Evolutionary conservation across 2,888 invertebrate species (phyloP), one percentile per base, ranked within the genome.

Genomic region (Plemyria rubiginata): DNA sequence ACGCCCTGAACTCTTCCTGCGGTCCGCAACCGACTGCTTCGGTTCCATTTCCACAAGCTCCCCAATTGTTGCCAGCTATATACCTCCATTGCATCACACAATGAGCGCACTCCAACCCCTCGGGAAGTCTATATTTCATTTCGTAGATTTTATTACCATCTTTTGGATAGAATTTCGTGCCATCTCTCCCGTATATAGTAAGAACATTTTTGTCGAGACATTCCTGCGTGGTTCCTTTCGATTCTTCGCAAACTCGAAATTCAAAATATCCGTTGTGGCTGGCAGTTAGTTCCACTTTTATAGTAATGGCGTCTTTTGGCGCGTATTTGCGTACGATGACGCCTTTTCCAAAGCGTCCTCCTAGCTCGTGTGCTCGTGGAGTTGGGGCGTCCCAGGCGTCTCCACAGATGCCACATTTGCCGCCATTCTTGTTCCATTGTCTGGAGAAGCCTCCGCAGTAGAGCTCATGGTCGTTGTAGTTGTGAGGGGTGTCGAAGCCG

Each of bases 21-120:
- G 96, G 96, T 0, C 98, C 98, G 78, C 98, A 98, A 0, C 98
- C 98, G 0, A 98, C 96, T 0, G 95, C 96, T 38, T 96, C 96
- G 51, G 94, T 95, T 0, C 96, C 96, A 77, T 96, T 95, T 0
- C 92, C 92, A 76, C 96, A 96, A 12, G 92, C 93, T 0, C 97
- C 97, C 97, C 97, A 97, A 80, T 96, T 97, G 78, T 97, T 97
- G 2, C 96, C 97, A 49, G 98, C 97, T 59, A 96, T 94, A 84
- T 98, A 98, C 71, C 96, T 94, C 98, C 98, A 98, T 80, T 98
- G 98, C 62, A 98, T 88, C 4, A 98, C 94, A 80, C 98, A 98
- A 81, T 97, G 97, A 11, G 94, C 86, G 82, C 98, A 98, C 50
- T 95, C 94, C 13, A 97, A 77, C 43, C 94, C 95, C 62, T 93